phyloP scores from a whole-genome alignment of 2,797 vertebrate species.

The Eulemur rubriventer region DNA sequence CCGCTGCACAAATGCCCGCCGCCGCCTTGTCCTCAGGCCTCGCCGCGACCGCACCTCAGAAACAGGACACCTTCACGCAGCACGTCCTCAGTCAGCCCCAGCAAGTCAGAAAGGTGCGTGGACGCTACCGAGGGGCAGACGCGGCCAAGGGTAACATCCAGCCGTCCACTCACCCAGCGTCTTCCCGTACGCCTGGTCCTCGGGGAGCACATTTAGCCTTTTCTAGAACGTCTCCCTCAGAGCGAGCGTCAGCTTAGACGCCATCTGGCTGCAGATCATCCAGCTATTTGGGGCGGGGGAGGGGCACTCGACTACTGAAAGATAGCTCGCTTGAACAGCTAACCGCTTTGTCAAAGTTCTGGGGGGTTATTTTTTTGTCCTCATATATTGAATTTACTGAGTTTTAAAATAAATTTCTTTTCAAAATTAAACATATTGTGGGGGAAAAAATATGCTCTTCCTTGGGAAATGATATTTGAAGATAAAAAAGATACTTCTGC shows the following conservation, averaged over 20 bases:
- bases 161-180: accelerated
- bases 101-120: constrained; percentile 90
- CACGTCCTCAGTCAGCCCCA: constrained; percentile 86
- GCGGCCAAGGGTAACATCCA: accelerated
- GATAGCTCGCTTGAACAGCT: background rate
- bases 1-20: constrained; percentile 62
- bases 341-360: background rate
- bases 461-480: background rate
- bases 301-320: background rate
- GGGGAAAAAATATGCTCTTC: background rate
- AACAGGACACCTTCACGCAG: constrained; percentile 85
- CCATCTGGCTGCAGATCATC: background rate
- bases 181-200: background rate
- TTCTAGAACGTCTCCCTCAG: accelerated
- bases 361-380: background rate
- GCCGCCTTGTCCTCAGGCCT: constrained; percentile 84
- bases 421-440: background rate
- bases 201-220: background rate
- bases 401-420: constrained; percentile 10
- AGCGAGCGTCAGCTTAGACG: background rate
- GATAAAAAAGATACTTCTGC: background rate
- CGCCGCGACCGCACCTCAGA: constrained; percentile 86
- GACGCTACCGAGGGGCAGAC: background rate
- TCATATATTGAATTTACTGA: background rate
- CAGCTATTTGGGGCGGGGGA: background rate